Conservation (phyloP, 2,113 vertebrate genomes). For the Eptesicus fuscus region DNA sequence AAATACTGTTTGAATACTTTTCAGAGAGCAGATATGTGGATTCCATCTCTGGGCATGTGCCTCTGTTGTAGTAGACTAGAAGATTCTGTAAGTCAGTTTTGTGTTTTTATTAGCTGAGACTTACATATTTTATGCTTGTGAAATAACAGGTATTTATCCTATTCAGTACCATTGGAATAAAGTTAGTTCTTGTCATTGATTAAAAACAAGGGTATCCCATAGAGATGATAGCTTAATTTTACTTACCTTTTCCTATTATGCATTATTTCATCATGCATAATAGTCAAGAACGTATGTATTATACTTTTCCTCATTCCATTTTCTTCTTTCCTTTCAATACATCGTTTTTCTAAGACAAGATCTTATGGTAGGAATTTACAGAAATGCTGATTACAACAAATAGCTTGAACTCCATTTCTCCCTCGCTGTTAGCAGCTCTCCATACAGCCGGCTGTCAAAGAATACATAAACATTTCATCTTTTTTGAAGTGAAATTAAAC, state of each 20-base stretch:
- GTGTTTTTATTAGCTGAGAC: slow-evolving; percentile 34
- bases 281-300: not conserved
- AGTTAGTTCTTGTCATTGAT: slow-evolving; percentile 9
- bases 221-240: not conserved
- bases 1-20: not conserved
- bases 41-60: not conserved
- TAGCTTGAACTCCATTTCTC: not conserved
- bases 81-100: not conserved
- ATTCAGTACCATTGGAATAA: not conserved
- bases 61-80: not conserved
- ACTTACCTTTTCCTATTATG: slow-evolving; percentile 5
- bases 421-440: not conserved
- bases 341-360: slow-evolving; percentile 16
- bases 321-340: not conserved
- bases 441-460: not conserved
- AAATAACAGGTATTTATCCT: slow-evolving; percentile 9
- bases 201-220: not conserved
- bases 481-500: not conserved
- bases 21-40: not conserved
- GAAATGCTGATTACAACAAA: slow-evolving; percentile 4
- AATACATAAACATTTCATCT: not conserved
- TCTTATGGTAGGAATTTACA: slow-evolving; percentile 33
- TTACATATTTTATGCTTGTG: not conserved
- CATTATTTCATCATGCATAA: not conserved
- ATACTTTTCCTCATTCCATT: not conserved